Percentiles rank a stretch among this genome's conserved stretches.
phyloP scores from a whole-genome alignment of 2,113 vertebrate species.

The Aegotheles bennettii region DNA sequence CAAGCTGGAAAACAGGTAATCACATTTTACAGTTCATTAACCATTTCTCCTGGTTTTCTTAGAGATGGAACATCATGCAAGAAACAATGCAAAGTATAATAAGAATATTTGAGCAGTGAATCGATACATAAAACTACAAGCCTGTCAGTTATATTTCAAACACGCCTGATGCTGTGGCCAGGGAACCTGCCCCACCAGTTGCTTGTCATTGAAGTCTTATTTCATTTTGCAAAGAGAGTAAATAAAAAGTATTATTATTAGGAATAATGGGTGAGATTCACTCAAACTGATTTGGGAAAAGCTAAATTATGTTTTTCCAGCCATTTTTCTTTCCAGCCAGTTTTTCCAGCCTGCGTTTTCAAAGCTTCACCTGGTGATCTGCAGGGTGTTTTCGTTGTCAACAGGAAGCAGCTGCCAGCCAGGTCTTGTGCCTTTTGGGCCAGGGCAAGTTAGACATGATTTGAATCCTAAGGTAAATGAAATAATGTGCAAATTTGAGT shows the following conservation, averaged over 20 bases:
- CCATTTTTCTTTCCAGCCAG: neutral
- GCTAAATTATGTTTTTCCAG: neutral
- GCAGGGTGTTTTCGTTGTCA: neutral
- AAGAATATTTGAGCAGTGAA: neutral
- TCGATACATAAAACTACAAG: neutral
- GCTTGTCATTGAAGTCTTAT: neutral
- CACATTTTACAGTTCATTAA: neutral
- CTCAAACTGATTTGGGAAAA: neutral
- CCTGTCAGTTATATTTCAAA: neutral
- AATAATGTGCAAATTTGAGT: neutral
- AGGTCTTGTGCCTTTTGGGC: neutral
- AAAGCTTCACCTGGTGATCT: neutral
- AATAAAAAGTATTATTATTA: neutral
- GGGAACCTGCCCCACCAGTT: neutral
- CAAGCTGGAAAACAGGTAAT: neutral
- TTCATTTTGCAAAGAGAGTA: neutral
- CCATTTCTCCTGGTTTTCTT: neutral
- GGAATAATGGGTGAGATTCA: neutral
- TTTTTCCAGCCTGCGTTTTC: neutral
- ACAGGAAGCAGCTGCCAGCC: neutral
- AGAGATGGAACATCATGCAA: neutral
- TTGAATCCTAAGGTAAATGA: neutral
- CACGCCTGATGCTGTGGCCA: neutral
- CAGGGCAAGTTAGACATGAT: neutral
- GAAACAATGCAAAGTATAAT: neutral